Evolutionary conservation across 2,113 vertebrate genomes (phyloP).

Genomic region (Physeter macrocephalus): DNA sequence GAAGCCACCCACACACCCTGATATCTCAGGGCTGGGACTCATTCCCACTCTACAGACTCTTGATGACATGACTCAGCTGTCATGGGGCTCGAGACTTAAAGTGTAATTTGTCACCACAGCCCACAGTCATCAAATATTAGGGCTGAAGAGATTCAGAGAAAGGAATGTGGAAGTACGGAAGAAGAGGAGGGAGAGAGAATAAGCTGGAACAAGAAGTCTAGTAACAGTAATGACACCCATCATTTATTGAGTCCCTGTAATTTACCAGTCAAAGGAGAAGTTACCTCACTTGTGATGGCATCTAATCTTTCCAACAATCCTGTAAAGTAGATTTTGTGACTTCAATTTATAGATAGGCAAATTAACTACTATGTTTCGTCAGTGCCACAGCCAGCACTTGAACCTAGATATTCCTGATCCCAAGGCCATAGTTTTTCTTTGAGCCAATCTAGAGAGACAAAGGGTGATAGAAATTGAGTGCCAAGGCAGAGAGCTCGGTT

Average conservation of each 20-base stretch:
- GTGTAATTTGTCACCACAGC: neutral
- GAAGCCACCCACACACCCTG: constrained; percentile 17
- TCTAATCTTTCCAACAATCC: neutral
- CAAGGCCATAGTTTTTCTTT: neutral
- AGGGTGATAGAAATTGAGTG: neutral
- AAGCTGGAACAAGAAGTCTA: neutral
- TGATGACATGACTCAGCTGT: constrained; percentile 50
- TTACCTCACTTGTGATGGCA: neutral
- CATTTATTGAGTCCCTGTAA: neutral
- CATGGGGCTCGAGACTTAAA: neutral
- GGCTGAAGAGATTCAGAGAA: neutral
- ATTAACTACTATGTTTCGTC: neutral
- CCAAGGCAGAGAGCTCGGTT: neutral
- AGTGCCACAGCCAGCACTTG: neutral
- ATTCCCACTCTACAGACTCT: neutral
- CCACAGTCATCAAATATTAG: neutral
- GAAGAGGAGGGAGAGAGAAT: neutral
- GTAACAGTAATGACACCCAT: neutral
- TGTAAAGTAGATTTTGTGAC: neutral
- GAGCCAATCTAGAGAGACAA: neutral
- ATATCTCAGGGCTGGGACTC: constrained; percentile 34
- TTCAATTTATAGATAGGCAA: neutral
- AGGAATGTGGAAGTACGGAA: neutral
- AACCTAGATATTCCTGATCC: neutral
- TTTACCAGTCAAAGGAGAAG: neutral